Percentiles rank a stretch among this genome's conserved stretches.
Evolutionary conservation across 2,888 invertebrate genomes (phyloP).

Genomic region (Zeuzera pyrina): DNA sequence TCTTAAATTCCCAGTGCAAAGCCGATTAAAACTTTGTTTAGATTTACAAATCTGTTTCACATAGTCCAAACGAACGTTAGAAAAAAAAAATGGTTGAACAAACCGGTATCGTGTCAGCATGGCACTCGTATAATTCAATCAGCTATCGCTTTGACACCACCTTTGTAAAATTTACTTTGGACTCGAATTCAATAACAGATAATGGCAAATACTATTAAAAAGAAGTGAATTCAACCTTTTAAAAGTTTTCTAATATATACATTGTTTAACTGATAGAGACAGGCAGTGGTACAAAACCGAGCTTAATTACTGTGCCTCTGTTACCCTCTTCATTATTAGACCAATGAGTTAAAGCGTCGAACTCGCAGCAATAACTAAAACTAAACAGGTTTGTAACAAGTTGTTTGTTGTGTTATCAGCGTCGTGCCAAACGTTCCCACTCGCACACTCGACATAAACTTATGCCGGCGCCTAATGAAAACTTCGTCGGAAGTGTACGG

Average conservation of each 20-base stretch:
- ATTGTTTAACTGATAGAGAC: neutral
- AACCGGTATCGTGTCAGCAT: slow-evolving; percentile 26
- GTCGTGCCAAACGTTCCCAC: slow-evolving; percentile 61
- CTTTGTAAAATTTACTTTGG: slow-evolving; percentile 31
- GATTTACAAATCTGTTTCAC: slow-evolving; percentile 60
- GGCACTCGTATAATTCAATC: slow-evolving; percentile 51
- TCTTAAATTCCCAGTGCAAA: slow-evolving; percentile 15
- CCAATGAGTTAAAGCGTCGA: slow-evolving; percentile 67
- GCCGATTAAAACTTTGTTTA: slow-evolving; percentile 48
- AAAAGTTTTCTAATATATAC: neutral
- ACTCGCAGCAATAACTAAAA: slow-evolving; percentile 69
- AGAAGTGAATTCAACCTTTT: slow-evolving; percentile 4
- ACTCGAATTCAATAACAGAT: slow-evolving; percentile 18
- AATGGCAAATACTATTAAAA: no score
- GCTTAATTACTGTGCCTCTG: slow-evolving; percentile 48
- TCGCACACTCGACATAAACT: slow-evolving; percentile 62
- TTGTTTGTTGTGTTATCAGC: slow-evolving; percentile 72
- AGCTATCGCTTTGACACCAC: slow-evolving; percentile 51
- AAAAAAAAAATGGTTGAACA: slow-evolving; percentile 33
- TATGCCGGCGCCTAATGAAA: slow-evolving; percentile 59
- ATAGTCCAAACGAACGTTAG: slow-evolving; percentile 48
- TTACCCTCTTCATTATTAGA: slow-evolving; percentile 63
- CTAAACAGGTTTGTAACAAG: slow-evolving; percentile 73
- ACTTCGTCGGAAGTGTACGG: slow-evolving; percentile 54
- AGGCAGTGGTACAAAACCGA: slow-evolving; percentile 28